Percentiles rank a stretch among this genome's conserved stretches.
phyloP scores from a whole-genome alignment of 2,113 vertebrate genomes.

The Capra hircus region DNA sequence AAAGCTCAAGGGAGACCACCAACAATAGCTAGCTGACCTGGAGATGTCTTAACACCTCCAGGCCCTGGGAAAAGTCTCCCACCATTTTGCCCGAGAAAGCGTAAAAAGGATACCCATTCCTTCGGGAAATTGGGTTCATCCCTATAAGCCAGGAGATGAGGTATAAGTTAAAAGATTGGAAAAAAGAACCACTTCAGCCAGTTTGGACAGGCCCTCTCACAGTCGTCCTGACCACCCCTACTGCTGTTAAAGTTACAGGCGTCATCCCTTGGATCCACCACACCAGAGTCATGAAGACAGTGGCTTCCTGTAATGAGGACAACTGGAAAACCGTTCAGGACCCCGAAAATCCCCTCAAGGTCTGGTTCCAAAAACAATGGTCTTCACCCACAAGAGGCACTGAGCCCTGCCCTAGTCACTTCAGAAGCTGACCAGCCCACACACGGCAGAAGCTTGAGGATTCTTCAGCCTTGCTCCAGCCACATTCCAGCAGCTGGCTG shows the following conservation, averaged over 20 bases:
- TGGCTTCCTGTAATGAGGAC: not conserved
- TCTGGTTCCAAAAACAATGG: not conserved
- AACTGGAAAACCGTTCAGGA: not conserved
- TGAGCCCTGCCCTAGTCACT: not conserved
- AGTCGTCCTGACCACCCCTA: not conserved
- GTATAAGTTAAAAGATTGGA: not conserved
- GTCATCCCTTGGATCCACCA: not conserved
- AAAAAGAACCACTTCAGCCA: not conserved
- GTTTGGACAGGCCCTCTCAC: not conserved
- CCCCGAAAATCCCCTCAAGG: not conserved
- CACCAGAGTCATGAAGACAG: not conserved
- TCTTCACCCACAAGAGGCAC: not conserved
- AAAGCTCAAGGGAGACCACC: not conserved
- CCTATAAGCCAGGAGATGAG: not conserved
- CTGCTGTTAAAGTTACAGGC: not conserved
- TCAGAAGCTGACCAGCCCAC: not conserved
- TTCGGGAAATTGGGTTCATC: not conserved
- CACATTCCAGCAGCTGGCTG: not conserved
- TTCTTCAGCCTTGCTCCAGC: not conserved
- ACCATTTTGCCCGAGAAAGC: accelerated
- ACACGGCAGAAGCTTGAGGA: too few species aligned
- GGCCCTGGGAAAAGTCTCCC: not conserved
- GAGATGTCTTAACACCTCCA: not conserved
- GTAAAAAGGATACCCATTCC: not conserved
- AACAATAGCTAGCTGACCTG: not conserved